Evolutionary conservation across 2,888 invertebrate species (phyloP).

Genomic region (Physocephala rufipes): DNA sequence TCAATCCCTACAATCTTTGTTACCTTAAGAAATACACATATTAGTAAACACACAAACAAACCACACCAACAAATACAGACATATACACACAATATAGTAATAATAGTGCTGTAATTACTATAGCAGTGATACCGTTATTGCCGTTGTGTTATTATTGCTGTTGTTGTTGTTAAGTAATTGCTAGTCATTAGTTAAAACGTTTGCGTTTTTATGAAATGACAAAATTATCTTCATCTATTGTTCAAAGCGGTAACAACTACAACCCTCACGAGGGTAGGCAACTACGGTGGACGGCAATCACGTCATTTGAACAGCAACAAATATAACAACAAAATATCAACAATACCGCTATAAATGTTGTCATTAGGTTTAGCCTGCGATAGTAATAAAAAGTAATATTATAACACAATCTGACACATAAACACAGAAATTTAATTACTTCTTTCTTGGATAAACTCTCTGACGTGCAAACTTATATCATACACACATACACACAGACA

Average conservation of each 20-base stretch:
- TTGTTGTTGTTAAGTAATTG: conserved; percentile 53
- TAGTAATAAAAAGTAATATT: conserved; percentile 27
- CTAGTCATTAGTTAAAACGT: conserved; percentile 60
- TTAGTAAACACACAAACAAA: no score
- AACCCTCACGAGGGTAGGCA: background rate
- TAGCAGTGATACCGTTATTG: no score
- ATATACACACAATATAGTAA: no score
- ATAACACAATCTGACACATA: conserved; percentile 18
- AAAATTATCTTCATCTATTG: conserved; percentile 23
- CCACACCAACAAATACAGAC: no score
- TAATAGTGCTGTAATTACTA: no score
- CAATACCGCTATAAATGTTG: background rate
- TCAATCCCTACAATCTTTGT: no score
- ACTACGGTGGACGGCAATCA: background rate
- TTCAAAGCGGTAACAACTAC: conserved; percentile 5
- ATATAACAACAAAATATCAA: background rate
- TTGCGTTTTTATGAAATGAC: conserved; percentile 50
- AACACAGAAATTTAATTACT: conserved; percentile 21
- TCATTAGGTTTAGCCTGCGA: background rate
- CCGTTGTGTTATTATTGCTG: no score
- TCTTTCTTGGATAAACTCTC: background rate
- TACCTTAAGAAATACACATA: no score
- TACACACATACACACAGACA: no score
- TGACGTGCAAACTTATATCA: no score
- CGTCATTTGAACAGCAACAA: background rate